Percentiles rank a stretch among this genome's conserved stretches.
These are phyloP conservation scores for Spodoptera picta DNA, from an alignment of 2,888 invertebrate genomes.

Conservation along the genomic window DNA sequence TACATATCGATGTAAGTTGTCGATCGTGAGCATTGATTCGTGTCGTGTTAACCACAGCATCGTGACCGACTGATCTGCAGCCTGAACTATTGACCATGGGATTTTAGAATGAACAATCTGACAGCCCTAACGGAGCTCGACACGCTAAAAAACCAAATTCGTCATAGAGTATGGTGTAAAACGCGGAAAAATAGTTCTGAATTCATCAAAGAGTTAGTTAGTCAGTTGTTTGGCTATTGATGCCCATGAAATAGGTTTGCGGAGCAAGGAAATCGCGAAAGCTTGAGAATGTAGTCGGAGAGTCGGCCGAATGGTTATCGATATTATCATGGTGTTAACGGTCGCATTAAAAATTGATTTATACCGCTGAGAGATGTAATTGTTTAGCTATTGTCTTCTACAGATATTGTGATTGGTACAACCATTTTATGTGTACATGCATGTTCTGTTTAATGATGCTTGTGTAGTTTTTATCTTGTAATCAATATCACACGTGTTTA, in stretches of 20 bases:
- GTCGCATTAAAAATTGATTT: constrained; percentile 41
- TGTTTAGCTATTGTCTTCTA: constrained; percentile 52
- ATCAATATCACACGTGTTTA: neutral
- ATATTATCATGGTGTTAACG: constrained; percentile 41
- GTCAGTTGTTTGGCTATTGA: constrained; percentile 24
- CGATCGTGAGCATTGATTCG: constrained; percentile 68
- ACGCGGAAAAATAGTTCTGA: constrained; percentile 54
- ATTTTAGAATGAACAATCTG: constrained; percentile 46
- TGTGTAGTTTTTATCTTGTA: constrained; percentile 16
- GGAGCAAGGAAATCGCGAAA: constrained; percentile 48
- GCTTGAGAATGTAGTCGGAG: constrained; percentile 47
- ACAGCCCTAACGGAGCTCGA: constrained; percentile 66
- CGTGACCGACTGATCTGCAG: constrained; percentile 71
- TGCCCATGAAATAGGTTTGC: constrained; percentile 48
- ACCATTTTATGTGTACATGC: constrained; percentile 34
- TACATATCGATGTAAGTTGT: constrained; percentile 57
- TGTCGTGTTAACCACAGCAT: constrained; percentile 65
- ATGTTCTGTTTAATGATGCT: constrained; percentile 35
- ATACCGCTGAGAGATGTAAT: constrained; percentile 37
- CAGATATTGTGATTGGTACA: constrained; percentile 54
- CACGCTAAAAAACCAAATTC: constrained; percentile 57
- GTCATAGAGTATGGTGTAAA: constrained; percentile 51
- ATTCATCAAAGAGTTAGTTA: constrained; percentile 38
- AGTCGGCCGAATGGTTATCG: constrained; percentile 36
- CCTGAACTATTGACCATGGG: constrained; percentile 61